phyloP scores from a whole-genome alignment of 2,113 vertebrate species.

The Tonatia bakeri region DNA sequence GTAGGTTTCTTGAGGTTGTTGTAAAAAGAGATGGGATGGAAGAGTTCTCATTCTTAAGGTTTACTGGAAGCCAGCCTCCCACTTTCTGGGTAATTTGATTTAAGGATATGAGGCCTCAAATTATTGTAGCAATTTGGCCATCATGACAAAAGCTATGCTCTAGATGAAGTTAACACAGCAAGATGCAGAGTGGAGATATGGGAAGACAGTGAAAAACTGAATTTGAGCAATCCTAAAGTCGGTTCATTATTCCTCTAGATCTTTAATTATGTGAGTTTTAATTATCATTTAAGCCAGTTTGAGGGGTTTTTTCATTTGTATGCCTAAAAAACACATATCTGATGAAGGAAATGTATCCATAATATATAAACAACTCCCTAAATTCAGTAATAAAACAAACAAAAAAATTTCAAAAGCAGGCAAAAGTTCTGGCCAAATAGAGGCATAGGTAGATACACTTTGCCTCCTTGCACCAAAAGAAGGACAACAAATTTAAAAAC shows the following conservation, averaged over 20 bases:
- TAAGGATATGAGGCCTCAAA: neutral
- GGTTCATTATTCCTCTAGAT: neutral
- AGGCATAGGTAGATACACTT: too few species aligned
- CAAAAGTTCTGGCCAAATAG: neutral
- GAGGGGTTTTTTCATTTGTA: neutral
- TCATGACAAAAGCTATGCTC: neutral
- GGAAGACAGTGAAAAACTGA: neutral
- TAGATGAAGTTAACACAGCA: neutral
- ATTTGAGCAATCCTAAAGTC: neutral
- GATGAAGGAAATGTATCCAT: neutral
- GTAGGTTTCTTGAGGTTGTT: neutral
- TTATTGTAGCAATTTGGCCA: neutral
- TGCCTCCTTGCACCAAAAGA: too few species aligned
- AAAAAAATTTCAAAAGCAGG: neutral
- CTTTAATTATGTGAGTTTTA: neutral
- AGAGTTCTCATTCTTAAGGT: neutral
- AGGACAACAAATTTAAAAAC: too few species aligned
- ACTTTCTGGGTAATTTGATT: neutral
- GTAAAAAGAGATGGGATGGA: neutral
- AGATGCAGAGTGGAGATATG: neutral
- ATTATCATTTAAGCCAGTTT: neutral
- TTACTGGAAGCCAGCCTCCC: neutral
- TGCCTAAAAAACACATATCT: neutral
- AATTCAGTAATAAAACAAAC: neutral
- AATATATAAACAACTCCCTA: neutral